phyloP scores from a whole-genome alignment of 1,140 invertebrate genomes.

The Himalopsyche phryganea region DNA sequence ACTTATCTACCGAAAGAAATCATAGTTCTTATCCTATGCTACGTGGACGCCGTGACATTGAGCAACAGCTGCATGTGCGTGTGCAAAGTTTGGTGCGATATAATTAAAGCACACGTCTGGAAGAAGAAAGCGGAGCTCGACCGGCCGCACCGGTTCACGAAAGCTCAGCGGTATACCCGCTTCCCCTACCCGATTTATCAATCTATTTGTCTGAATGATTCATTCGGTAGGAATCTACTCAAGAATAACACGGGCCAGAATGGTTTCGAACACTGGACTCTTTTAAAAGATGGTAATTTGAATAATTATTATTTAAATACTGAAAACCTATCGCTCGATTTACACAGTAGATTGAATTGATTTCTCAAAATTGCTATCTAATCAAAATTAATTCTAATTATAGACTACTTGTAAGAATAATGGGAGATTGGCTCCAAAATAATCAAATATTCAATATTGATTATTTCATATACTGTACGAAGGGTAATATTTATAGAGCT shows the following conservation, averaged over 20 bases:
- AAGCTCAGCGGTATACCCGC: neutral
- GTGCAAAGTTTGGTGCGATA: constrained; percentile 10
- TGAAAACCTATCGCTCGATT: no score
- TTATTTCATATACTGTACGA: no score
- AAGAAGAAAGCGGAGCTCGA: constrained; percentile 21
- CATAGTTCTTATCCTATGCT: constrained; percentile 11
- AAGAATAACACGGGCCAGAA: constrained; percentile 43
- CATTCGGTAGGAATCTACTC: constrained; percentile 39
- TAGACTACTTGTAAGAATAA: no score
- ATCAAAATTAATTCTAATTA: no score
- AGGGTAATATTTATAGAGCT: no score
- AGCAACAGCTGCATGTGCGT: constrained; percentile 5
- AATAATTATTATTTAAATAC: no score
- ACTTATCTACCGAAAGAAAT: constrained; percentile 17
- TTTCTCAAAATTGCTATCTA: no score
- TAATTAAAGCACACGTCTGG: constrained; percentile 18
- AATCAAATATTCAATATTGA: no score
- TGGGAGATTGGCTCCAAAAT: no score
- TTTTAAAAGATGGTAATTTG: no score
- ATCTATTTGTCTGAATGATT: constrained; percentile 33
- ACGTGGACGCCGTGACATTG: constrained; percentile 8
- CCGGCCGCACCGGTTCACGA: neutral
- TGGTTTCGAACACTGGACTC: constrained; percentile 38
- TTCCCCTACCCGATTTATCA: constrained; percentile 35
- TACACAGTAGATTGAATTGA: no score